phyloP scores from a whole-genome alignment of 2,797 vertebrate species.

The Ispidina lecontei region DNA sequence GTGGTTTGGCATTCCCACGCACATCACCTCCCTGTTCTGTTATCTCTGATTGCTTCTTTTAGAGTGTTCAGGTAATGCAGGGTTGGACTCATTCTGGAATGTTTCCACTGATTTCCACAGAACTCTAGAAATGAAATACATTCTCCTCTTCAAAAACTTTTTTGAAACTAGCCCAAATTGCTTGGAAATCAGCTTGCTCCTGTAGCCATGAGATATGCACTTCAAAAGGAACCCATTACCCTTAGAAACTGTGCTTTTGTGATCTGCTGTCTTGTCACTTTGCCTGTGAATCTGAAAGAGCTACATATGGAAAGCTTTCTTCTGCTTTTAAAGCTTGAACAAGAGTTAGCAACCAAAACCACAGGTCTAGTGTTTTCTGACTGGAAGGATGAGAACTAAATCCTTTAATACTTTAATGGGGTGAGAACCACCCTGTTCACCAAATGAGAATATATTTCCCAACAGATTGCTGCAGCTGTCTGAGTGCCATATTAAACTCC shows the following conservation, averaged over 20 bases:
- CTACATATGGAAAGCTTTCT: neutral
- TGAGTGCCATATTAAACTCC: neutral
- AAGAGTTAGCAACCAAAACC: slow-evolving; percentile 4
- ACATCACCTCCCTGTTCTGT: neutral
- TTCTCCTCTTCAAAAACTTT: slow-evolving; percentile 6
- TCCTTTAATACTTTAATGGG: neutral
- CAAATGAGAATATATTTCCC: neutral
- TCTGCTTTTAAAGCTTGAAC: slow-evolving; percentile 3
- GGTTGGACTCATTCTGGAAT: slow-evolving; percentile 3
- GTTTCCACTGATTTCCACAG: slow-evolving; percentile 20
- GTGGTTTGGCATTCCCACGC: neutral
- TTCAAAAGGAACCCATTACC: slow-evolving; percentile 36
- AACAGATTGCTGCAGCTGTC: neutral
- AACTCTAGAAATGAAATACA: slow-evolving; percentile 7
- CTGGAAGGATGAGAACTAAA: neutral
- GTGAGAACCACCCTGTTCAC: neutral
- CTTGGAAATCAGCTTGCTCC: slow-evolving; percentile 45
- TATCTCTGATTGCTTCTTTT: neutral
- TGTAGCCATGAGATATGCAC: slow-evolving; percentile 25
- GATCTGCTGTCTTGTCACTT: slow-evolving; percentile 47
- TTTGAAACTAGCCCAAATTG: slow-evolving; percentile 28
- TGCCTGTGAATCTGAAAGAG: slow-evolving; percentile 14
- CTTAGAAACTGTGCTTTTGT: slow-evolving; percentile 30
- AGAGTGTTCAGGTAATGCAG: neutral
- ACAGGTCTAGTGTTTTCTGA: neutral